phyloP scores from a whole-genome alignment of 2,797 vertebrate genomes.

The Neomorphus geoffroyi region DNA sequence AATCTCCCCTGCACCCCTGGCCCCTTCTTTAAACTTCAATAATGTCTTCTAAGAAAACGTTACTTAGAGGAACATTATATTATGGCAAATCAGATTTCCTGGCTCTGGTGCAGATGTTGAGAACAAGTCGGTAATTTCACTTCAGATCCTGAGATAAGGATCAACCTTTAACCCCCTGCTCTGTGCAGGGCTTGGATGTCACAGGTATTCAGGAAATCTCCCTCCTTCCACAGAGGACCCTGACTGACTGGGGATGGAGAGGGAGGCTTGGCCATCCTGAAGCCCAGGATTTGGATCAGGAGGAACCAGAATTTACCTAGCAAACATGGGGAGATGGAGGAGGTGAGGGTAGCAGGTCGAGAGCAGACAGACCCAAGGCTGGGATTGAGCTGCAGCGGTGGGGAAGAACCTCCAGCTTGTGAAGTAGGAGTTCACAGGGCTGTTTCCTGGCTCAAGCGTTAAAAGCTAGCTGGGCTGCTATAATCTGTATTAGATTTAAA shows the following conservation, averaged over 20 bases:
- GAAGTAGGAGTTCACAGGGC: background rate
- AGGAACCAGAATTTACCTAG: background rate
- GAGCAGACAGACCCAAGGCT: background rate
- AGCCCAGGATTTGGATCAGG: background rate
- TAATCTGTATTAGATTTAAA: constrained; percentile 69
- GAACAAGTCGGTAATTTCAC: constrained; percentile 58
- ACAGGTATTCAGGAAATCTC: constrained; percentile 6
- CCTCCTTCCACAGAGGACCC: background rate
- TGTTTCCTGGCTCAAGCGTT: constrained; percentile 26
- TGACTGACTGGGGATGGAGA: background rate
- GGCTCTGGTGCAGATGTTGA: constrained; percentile 58
- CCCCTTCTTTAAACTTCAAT: constrained; percentile 68
- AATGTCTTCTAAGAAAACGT: constrained; percentile 67
- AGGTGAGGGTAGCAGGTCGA: background rate
- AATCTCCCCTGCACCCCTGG: constrained; percentile 44
- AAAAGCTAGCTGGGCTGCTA: background rate
- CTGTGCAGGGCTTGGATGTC: constrained; percentile 12
- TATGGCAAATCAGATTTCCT: constrained; percentile 76
- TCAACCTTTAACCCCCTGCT: constrained; percentile 33
- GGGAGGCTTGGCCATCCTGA: background rate
- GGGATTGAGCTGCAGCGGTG: background rate
- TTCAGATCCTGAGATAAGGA: constrained; percentile 65
- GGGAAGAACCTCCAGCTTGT: background rate
- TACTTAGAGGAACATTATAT: constrained; percentile 73
- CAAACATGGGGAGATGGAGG: background rate